Evolutionary conservation across 2,113 vertebrate genomes (phyloP), one percentile per base, ranked within the genome.

Genomic region (Oreochromis niloticus): DNA sequence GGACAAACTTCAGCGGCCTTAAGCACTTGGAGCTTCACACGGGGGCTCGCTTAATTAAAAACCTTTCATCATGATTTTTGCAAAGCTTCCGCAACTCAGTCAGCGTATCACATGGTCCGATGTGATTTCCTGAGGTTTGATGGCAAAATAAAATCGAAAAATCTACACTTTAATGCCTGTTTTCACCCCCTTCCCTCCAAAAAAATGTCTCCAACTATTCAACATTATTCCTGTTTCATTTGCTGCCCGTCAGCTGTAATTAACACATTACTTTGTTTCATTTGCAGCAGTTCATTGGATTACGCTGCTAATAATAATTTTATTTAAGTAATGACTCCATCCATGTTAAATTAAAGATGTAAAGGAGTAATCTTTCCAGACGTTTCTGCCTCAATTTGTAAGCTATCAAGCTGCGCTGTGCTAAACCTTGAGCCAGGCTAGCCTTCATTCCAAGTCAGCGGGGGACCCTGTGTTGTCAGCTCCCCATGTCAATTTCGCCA

Each of bases 401-500:
- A 52, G 48, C 80, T 39, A 6, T 79, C 22, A 41, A 81, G 85
- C 81, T 56, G 36, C 84, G 61, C 68, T 80, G 2, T 78, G 81
- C 66, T 80, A 46, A 86, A 80, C 73, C 39, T 87, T 22, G 30
- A 84, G 61, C 90, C 81, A 39, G 82, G 54, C 83, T 30, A 17
- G 87, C 41, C 81, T 83, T 85, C 50, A 6, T 83, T 87, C 54
- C 54, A 81, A 92, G 92, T 83, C 90, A 55, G 85, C 17, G 57
- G 90, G 75, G 90, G 82, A 90, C 88, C 68, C 86, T 90, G 82
- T 90, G 79, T 82, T 80, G 91, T 91, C 89, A 88, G 87, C 57
- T 87, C 90, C 89, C 87, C 86, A 73, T 89, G 91, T 92, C 90
- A 86, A 56, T 91, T 82, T 90, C 83, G 86, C 61, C 81, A 81